phyloP scores from a whole-genome alignment of 2,797 vertebrate species.

The Iguana delicatissima region DNA sequence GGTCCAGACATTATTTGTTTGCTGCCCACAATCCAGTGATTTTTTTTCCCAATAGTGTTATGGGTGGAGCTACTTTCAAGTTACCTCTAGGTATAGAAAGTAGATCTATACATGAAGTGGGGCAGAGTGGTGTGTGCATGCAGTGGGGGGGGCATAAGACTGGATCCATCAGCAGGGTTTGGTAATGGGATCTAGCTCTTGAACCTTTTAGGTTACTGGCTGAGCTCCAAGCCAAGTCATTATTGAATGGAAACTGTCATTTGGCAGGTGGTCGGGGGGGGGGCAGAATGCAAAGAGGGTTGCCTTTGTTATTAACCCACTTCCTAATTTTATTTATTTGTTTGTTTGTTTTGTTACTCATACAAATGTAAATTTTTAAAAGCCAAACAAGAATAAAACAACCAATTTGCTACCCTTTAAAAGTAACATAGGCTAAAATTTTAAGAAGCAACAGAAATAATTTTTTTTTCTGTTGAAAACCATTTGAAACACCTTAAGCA shows the following conservation, averaged over 20 bases:
- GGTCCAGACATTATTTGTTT: neutral
- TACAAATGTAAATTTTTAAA: neutral
- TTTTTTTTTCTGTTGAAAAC: neutral
- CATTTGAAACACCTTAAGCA: neutral
- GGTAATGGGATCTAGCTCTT: slow-evolving; percentile 6
- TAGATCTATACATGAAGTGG: neutral
- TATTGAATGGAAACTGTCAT: slow-evolving; percentile 11
- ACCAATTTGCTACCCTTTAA: neutral
- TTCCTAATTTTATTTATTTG: slow-evolving; percentile 3
- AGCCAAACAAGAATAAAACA: neutral
- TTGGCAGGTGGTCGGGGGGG: neutral
- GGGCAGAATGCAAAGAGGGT: neutral
- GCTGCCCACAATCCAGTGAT: neutral
- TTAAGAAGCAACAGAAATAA: neutral
- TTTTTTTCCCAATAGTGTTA: neutral
- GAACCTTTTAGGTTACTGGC: slow-evolving; percentile 16
- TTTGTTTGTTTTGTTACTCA: neutral
- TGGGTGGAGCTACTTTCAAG: neutral
- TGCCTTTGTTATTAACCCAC: neutral
- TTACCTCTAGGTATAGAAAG: neutral
- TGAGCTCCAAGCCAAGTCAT: slow-evolving; percentile 18
- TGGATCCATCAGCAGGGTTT: neutral
- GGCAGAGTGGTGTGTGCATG: no score
- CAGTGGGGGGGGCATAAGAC: neutral
- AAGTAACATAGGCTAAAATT: neutral